Base-by-base conservation (phyloP, 1,140 invertebrate genomes). In the Drosophila navojoa region DNA sequence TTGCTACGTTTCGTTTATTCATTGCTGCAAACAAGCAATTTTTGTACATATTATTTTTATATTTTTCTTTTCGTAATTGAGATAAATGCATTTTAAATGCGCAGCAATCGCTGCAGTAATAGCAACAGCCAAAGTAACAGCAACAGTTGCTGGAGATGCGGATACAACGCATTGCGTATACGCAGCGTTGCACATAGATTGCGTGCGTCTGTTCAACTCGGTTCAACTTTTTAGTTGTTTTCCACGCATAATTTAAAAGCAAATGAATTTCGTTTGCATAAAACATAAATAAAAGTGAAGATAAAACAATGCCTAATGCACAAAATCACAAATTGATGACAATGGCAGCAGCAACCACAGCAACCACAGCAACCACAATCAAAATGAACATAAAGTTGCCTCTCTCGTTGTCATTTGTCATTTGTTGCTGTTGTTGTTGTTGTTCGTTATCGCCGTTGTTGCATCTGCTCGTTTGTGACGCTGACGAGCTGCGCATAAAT, bases 11-110 rank as follows among this genome's bases (percentile, higher is more conserved):
- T 81, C 78, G 71, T 85, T 85, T 78, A 69, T 76, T 71, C 62
- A 72, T 29, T 11, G 35, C 35, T 38, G 35, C 70, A 89, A 82
- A 77, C 82, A 79, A 79, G 84, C 84, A 85, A 79, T 87, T 87
- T 77, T 76, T 66, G 62, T 68, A 82, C 61, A 64, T 72, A 38
- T 13, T 11, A 76, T 64, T 64, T 70, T 16, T 44, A 10, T 15
- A 16, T 35, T 47, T 58, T 71, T 76, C 40, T 42, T 47, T 55
- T 77, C 69, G 79, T 87, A 87, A 87, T 87, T 87, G 82, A 87
- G 82, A 87, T 89, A 87, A 87, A 87, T 87, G 79, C 82, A 89
- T 87, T 87, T 86, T 76, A 87, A 89, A 89, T 89, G 84, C 76
- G 69, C 80, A 77, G 47, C 72, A 66, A 50, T 68, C 61, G 44